Evolutionary conservation across 2,113 vertebrate genomes (phyloP).

Genomic region (Climacteris rufus): DNA sequence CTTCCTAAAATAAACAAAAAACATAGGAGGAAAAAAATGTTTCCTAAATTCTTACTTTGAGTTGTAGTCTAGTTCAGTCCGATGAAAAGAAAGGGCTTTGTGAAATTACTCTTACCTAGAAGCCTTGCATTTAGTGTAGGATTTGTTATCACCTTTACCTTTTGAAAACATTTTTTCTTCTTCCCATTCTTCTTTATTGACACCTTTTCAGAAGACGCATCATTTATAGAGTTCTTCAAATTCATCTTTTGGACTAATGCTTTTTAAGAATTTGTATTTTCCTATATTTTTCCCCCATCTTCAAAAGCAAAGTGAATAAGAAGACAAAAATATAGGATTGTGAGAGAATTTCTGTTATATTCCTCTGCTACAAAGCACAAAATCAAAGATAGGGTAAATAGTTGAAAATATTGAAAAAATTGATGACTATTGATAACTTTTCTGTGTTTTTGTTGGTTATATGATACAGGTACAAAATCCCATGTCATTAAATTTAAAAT

Average conservation of each 20-base stretch:
- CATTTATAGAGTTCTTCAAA: constrained; percentile 49
- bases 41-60: neutral
- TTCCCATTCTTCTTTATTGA: neutral
- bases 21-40: neutral
- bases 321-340: constrained; percentile 1
- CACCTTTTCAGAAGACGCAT: neutral
- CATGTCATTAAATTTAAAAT: neutral
- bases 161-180: constrained; percentile 19
- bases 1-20: neutral
- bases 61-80: neutral
- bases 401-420: neutral
- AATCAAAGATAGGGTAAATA: neutral
- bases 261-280: neutral
- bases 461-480: neutral
- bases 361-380: constrained; percentile 4
- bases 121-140: neutral
- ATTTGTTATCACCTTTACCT: neutral
- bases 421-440: neutral
- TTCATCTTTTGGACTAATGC: constrained; percentile 40
- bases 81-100: neutral
- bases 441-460: neutral
- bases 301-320: constrained; percentile 27
- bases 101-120: neutral
- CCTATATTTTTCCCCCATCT: neutral
- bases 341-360: neutral